Conservation (phyloP, 2,113 vertebrate genomes). For the Rhizomys pruinosus region DNA sequence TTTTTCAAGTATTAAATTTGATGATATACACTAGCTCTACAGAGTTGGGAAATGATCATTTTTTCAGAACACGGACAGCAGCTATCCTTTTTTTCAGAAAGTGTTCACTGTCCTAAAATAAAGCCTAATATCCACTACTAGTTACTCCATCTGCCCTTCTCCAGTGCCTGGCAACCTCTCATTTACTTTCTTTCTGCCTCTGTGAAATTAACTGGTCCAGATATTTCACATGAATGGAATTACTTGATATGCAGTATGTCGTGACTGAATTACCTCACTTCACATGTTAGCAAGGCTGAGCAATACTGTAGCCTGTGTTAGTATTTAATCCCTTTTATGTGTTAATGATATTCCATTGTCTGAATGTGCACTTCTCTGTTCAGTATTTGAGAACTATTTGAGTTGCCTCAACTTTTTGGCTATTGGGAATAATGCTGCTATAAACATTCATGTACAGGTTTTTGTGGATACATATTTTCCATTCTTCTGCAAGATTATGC, state of each 20-base stretch:
- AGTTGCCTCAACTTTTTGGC: neutral
- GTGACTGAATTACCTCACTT: neutral
- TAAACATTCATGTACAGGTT: neutral
- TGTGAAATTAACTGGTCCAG: neutral
- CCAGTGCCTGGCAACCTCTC: neutral
- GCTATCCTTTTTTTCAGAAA: neutral
- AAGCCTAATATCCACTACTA: neutral
- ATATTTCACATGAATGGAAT: neutral
- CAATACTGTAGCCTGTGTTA: neutral
- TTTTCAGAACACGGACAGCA: too few relatives aligned
- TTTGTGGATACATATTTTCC: neutral
- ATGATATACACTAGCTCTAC: too few relatives aligned
- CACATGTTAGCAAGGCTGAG: too few relatives aligned
- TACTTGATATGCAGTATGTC: neutral
- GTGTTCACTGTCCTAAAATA: neutral
- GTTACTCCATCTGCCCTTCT: neutral
- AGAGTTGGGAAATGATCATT: neutral
- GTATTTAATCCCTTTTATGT: neutral
- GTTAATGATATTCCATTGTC: neutral
- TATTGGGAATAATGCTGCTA: neutral
- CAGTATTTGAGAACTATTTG: neutral
- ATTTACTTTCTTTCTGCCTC: neutral
- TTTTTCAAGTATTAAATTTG: too few relatives aligned
- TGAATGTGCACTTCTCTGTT: neutral
- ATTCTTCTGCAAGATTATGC: neutral